Percentiles rank a stretch among this genome's conserved stretches.
These are phyloP conservation scores for Andrena praecox DNA, from an alignment of 2,888 invertebrate species.

Conservation along the genomic window DNA sequence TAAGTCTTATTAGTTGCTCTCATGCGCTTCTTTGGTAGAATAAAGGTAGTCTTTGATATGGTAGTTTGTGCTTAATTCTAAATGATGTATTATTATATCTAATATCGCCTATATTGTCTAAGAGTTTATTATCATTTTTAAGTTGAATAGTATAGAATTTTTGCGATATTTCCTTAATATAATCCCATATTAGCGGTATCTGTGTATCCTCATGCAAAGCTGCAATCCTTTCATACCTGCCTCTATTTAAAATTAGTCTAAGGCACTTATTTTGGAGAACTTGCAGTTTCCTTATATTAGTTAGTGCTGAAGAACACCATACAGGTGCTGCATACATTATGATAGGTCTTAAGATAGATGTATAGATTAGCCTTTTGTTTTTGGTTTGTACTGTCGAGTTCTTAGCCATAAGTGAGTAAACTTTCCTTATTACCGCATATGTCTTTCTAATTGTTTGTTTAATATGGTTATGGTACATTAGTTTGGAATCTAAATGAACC, in stretches of 20 bases:
- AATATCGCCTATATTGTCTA: neutral
- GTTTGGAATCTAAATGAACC: no score
- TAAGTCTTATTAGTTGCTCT: neutral
- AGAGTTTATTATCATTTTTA: neutral
- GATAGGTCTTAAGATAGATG: no score
- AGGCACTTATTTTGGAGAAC: neutral
- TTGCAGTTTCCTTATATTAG: neutral
- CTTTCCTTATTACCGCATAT: no score
- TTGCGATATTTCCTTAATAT: neutral
- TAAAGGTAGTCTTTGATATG: neutral
- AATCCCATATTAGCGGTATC: neutral
- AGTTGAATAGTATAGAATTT: neutral
- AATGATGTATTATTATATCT: neutral
- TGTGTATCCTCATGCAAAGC: neutral
- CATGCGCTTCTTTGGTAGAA: neutral
- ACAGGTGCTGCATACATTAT: no score
- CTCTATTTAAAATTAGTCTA: neutral
- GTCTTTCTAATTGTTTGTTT: no score
- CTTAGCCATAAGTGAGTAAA: no score
- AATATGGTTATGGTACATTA: no score
- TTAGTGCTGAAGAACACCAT: no score
- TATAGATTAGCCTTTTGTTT: no score
- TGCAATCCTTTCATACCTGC: neutral
- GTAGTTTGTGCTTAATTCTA: neutral
- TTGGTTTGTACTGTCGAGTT: no score